Percentiles rank a stretch among this genome's conserved stretches.
These are phyloP conservation scores for Trichogramma pretiosum DNA, from an alignment of 1,140 invertebrate species.

Conservation along the genomic window DNA sequence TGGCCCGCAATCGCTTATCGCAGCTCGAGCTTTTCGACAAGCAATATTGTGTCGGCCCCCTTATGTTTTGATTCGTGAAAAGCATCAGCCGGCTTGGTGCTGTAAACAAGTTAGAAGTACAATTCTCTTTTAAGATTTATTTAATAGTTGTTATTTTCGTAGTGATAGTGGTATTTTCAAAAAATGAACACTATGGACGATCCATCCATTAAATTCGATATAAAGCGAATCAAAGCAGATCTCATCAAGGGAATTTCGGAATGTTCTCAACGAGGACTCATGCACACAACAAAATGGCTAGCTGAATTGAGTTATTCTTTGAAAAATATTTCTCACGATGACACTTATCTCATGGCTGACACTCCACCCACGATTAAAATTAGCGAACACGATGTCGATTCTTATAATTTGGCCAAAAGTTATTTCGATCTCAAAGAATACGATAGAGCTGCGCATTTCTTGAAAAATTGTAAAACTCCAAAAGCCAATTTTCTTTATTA, in stretches of 20 bases:
- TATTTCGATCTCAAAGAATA: constrained; percentile 92
- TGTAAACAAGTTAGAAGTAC: no score
- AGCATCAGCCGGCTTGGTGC: no score
- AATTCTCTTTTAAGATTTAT: no score
- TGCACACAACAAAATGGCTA: constrained; percentile 71
- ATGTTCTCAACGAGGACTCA: constrained; percentile 61
- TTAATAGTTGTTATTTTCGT: no score
- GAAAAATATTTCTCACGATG: no score
- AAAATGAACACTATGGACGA: constrained; percentile 32
- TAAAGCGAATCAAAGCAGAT: constrained; percentile 57
- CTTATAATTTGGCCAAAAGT: constrained; percentile 73
- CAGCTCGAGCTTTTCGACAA: no score
- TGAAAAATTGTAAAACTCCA: constrained; percentile 58
- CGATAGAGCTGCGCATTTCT: constrained; percentile 78
- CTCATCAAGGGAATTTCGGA: constrained; percentile 57
- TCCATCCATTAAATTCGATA: constrained; percentile 45
- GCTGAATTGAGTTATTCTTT: constrained; percentile 74
- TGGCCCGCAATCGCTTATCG: no score
- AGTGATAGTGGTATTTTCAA: no score
- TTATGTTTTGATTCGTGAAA: no score
- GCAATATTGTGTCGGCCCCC: no score
- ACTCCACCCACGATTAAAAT: no score
- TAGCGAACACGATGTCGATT: constrained; percentile 57
- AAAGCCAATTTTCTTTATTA: constrained; percentile 70
- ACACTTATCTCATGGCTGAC: no score